A percentile compares a stretch with the other conserved stretches of the same genome.
These are phyloP conservation scores for Datnioides undecimradiatus DNA, from an alignment of 2,113 vertebrate genomes.

Conservation along the genomic window DNA sequence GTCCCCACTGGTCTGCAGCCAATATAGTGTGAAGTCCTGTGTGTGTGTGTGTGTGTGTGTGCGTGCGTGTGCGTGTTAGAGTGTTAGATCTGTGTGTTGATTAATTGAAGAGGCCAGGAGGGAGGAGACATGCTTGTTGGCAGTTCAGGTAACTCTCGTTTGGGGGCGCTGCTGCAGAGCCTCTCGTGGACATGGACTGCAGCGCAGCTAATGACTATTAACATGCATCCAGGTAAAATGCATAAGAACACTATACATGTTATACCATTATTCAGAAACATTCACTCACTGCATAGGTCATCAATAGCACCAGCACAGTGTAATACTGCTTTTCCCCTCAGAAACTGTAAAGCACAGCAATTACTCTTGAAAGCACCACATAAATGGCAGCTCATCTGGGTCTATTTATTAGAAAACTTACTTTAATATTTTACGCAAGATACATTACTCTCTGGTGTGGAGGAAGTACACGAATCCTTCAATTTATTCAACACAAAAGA, in stretches of 20 bases:
- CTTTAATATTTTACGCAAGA: not conserved
- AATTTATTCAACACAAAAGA: not conserved
- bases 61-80: not conserved
- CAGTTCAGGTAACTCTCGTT: conserved; percentile 49
- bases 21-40: not conserved
- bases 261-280: not conserved
- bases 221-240: conserved; percentile 43
- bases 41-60: not conserved
- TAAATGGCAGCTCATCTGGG: not conserved
- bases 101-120: conserved; percentile 17
- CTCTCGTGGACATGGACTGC: not conserved
- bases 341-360: not conserved
- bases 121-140: conserved; percentile 6
- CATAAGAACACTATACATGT: conserved; percentile 24
- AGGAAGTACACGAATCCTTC: not conserved
- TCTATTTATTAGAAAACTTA: not conserved
- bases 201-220: not conserved
- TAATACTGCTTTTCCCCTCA: not conserved
- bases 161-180: conserved; percentile 62
- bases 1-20: conserved; percentile 18
- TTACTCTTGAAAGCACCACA: not conserved
- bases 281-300: conserved; percentile 5
- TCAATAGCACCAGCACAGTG: not conserved
- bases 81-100: not conserved
- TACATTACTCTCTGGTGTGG: not conserved